A percentile compares a stretch with the other conserved stretches of the same genome.
Conservation (phyloP, 2,888 invertebrate species). For the Amphipoea oculea region DNA sequence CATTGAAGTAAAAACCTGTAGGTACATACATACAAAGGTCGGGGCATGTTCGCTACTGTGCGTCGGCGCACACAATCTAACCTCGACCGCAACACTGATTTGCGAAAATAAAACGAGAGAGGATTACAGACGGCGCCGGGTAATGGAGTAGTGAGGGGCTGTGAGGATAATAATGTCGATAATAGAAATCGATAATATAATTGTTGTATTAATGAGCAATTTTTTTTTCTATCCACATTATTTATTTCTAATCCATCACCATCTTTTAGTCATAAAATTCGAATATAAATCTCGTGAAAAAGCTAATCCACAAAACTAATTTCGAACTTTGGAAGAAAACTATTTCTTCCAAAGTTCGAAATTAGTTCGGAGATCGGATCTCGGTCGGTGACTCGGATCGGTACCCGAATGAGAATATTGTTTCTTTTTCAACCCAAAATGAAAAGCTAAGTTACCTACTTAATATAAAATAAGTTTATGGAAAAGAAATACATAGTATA, state of each 20-base stretch:
- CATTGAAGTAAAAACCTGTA: conserved; percentile 35
- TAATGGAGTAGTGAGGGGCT: conserved; percentile 82
- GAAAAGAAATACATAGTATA: background rate
- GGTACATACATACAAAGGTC: conserved; percentile 53
- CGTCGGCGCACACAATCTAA: conserved; percentile 76
- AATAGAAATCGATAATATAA: conserved; percentile 18
- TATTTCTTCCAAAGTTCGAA: too few species aligned
- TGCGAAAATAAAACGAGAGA: conserved; percentile 88
- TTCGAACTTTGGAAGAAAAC: background rate
- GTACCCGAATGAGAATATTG: background rate
- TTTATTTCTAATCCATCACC: background rate
- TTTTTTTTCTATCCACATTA: background rate
- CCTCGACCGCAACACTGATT: conserved; percentile 85
- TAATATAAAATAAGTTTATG: background rate
- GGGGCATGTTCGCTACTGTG: conserved; percentile 69
- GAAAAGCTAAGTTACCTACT: background rate
- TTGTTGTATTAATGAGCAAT: too few species aligned
- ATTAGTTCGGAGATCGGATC: too few species aligned
- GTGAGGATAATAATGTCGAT: conserved; percentile 48
- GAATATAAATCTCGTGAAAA: background rate
- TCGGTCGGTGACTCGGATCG: background rate
- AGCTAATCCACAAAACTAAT: background rate
- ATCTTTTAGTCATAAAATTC: background rate
- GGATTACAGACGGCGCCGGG: conserved; percentile 86
- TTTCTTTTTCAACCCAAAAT: background rate